A percentile compares a stretch with the other conserved stretches of the same genome.
phyloP scores from a whole-genome alignment of 2,113 vertebrate species.

The Osmerus eperlanus region DNA sequence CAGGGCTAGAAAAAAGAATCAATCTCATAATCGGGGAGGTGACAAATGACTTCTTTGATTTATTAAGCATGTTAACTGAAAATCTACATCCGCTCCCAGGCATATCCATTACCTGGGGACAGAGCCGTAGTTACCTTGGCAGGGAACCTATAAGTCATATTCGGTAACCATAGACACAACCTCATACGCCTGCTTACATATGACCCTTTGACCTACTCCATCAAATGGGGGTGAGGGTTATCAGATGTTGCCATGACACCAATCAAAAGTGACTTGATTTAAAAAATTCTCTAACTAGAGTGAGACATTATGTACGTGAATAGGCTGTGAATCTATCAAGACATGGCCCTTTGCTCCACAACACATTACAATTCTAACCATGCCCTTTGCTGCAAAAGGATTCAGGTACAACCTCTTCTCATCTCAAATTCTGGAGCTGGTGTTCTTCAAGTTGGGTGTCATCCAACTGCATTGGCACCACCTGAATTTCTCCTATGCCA shows the following conservation, averaged over 20 bases:
- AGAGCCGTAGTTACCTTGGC: constrained; percentile 14
- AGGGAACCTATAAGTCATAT: constrained; percentile 17
- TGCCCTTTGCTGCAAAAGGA: background rate
- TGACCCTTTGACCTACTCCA: background rate
- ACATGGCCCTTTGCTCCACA: background rate
- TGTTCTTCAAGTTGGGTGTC: background rate
- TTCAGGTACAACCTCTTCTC: background rate
- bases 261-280: background rate
- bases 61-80: constrained; percentile 25
- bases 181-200: background rate
- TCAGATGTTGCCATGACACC: background rate
- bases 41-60: constrained; percentile 16
- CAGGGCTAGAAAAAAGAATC: background rate
- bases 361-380: background rate
- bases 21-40: constrained; percentile 1
- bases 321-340: background rate
- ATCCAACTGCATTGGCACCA: background rate
- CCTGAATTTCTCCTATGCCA: background rate
- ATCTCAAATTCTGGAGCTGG: background rate
- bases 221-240: background rate
- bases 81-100: constrained; percentile 1
- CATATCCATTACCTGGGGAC: constrained; percentile 16
- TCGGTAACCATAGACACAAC: constrained; percentile 4
- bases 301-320: background rate
- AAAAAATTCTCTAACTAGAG: background rate